Percentiles rank a stretch among this genome's conserved stretches.
Conservation (phyloP, 2,113 vertebrate genomes). For the Opisthocomus hoazin region DNA sequence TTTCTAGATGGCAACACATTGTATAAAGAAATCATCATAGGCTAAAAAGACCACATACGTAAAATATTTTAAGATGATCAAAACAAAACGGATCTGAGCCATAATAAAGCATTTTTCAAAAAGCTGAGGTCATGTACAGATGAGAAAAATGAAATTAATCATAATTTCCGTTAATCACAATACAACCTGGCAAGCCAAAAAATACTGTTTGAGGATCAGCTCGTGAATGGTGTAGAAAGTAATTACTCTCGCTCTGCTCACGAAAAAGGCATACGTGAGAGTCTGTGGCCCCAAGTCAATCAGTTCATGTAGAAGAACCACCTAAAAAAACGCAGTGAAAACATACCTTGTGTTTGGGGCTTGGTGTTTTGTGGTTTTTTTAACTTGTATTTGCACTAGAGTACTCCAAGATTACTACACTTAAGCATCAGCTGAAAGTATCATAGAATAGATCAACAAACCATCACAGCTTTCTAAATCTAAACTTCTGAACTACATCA, state of each 20-base stretch:
- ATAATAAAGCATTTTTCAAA: neutral
- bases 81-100: neutral
- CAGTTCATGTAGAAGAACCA: neutral
- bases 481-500: neutral
- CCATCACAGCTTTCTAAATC: neutral
- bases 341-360: too few relatives aligned
- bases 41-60: neutral
- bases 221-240: neutral
- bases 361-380: too few relatives aligned
- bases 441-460: neutral
- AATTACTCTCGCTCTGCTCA: neutral
- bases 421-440: neutral
- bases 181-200: neutral
- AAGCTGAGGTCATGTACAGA: neutral
- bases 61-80: neutral
- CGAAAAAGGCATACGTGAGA: neutral
- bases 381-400: neutral
- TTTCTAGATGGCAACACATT: neutral
- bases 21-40: neutral
- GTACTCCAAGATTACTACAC: neutral
- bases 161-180: neutral
- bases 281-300: accelerated
- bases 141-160: neutral
- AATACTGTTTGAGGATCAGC: neutral
- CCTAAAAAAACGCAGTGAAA: neutral